These are phyloP conservation scores for Eurosta solidaginis DNA, from an alignment of 1,140 invertebrate genomes.

Conservation along the genomic window DNA sequence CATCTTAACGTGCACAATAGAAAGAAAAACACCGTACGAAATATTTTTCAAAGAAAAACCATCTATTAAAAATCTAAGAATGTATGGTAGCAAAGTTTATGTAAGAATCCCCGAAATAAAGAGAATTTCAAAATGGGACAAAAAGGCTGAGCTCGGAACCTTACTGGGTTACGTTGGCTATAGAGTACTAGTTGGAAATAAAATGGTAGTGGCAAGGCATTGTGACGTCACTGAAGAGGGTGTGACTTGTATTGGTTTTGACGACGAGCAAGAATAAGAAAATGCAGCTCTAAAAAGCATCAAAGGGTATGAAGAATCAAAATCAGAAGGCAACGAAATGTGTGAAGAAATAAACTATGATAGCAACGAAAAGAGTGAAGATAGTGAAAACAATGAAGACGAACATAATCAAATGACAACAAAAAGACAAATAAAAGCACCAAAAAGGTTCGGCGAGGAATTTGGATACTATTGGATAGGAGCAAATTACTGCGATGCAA, in stretches of 20 bases:
- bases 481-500: no score
- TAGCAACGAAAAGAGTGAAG: no score
- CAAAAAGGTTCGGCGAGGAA: no score
- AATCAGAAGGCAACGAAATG: no score
- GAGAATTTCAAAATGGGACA: background rate
- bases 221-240: background rate
- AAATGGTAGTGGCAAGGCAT: background rate
- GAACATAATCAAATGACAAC: no score
- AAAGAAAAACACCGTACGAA: background rate
- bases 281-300: no score
- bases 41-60: background rate
- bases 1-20: background rate
- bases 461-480: no score
- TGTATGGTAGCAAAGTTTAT: background rate
- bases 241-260: background rate
- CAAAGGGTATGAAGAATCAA: no score
- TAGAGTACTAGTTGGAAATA: background rate
- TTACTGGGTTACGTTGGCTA: background rate
- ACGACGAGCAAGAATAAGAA: no score
- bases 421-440: no score
- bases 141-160: background rate
- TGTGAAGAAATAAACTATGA: no score
- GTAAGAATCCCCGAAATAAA: background rate
- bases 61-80: background rate
- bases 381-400: no score